phyloP scores from a whole-genome alignment of 2,888 invertebrate species.

The Lasioglossum leucozonium region DNA sequence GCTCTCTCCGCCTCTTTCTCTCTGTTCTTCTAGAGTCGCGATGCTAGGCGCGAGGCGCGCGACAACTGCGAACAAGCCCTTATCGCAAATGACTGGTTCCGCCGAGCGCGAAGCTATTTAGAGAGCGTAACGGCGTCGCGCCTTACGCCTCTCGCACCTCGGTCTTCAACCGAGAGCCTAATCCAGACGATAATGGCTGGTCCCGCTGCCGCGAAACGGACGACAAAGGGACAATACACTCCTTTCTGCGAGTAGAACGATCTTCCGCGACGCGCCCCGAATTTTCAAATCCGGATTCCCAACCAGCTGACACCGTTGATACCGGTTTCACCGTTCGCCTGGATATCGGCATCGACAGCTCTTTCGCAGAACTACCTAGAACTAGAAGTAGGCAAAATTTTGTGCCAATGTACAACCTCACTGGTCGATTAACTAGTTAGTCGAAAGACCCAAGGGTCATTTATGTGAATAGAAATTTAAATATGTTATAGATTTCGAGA shows the following conservation, averaged over 20 bases:
- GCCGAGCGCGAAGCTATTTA: constrained; percentile 81
- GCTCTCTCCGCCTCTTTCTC: background rate
- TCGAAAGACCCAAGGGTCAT: too few relatives aligned
- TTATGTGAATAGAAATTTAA: too few relatives aligned
- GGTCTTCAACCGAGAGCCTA: constrained; percentile 70
- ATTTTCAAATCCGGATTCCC: background rate
- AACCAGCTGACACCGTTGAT: background rate
- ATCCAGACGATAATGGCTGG: constrained; percentile 71
- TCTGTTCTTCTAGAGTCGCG: background rate
- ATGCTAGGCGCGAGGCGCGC: constrained; percentile 44
- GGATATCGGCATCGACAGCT: too few relatives aligned
- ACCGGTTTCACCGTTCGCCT: too few relatives aligned
- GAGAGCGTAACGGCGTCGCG: constrained; percentile 74
- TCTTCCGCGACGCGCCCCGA: background rate
- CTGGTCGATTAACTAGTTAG: too few relatives aligned
- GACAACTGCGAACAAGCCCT: constrained; percentile 76
- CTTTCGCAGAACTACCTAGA: too few relatives aligned
- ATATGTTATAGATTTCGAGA: too few relatives aligned
- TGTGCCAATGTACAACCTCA: too few relatives aligned
- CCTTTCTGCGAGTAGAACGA: constrained; percentile 5
- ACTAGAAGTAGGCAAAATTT: too few relatives aligned
- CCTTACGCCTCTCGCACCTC: background rate
- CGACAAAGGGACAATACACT: constrained; percentile 34
- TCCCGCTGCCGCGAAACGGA: constrained; percentile 11
- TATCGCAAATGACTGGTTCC: constrained; percentile 84